Conservation (phyloP, 2,888 invertebrate species). For the Acronicta leporina region DNA sequence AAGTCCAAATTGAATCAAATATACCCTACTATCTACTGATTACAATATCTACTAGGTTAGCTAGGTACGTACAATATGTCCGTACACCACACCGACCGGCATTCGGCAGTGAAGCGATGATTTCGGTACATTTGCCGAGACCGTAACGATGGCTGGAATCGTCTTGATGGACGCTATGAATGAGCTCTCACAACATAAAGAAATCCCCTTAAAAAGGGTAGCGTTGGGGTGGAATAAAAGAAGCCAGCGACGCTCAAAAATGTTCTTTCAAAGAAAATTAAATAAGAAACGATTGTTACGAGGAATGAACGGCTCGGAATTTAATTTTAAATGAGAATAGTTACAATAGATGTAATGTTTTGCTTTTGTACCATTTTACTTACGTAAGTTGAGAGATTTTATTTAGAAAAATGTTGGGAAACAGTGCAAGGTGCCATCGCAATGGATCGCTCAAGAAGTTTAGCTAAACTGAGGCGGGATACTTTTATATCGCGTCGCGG, state of each 20-base stretch:
- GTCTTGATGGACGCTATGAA: slow-evolving; percentile 91
- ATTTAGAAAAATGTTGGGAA: slow-evolving; percentile 44
- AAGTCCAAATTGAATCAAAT: slow-evolving; percentile 78
- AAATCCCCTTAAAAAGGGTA: slow-evolving; percentile 90
- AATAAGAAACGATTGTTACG: slow-evolving; percentile 54
- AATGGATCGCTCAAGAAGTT: slow-evolving; percentile 23
- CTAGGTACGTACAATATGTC: slow-evolving; percentile 86
- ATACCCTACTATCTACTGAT: slow-evolving; percentile 68
- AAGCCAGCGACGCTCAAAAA: slow-evolving; percentile 60
- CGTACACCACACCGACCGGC: slow-evolving; percentile 69
- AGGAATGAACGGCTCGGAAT: slow-evolving; percentile 45
- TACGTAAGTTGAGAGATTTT: slow-evolving; percentile 8
- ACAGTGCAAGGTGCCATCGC: slow-evolving; percentile 28
- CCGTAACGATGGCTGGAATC: slow-evolving; percentile 91
- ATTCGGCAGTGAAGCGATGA: slow-evolving; percentile 86
- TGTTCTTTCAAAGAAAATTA: slow-evolving; percentile 64
- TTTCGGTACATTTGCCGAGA: slow-evolving; percentile 90
- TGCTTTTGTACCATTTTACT: slow-evolving; percentile 23
- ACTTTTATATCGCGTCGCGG: slow-evolving; percentile 22
- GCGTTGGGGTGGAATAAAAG: slow-evolving; percentile 81
- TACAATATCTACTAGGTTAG: slow-evolving; percentile 71
- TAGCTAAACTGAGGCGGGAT: slow-evolving; percentile 29
- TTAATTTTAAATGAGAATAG: slow-evolving; percentile 52
- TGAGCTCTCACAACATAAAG: slow-evolving; percentile 90
- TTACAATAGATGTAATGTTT: slow-evolving; percentile 38